Percentiles rank a stretch among this genome's conserved stretches.
These are phyloP conservation scores for Leucozona laternaria DNA, from an alignment of 2,888 invertebrate species.

Conservation along the genomic window DNA sequence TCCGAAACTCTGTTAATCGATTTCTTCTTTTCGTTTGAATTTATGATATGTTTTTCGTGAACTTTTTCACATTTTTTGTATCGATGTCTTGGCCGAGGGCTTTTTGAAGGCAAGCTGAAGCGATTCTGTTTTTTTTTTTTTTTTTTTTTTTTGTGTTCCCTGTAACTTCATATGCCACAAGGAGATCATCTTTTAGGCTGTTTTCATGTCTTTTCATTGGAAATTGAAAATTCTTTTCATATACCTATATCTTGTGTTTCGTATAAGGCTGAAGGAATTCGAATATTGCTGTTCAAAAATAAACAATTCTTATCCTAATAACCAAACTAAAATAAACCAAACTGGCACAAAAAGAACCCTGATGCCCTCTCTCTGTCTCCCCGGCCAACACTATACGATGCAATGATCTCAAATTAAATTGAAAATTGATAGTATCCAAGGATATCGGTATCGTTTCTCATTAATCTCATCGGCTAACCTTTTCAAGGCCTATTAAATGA, in stretches of 20 bases:
- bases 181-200: slow-evolving; percentile 22
- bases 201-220: not conserved
- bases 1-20: slow-evolving; percentile 52
- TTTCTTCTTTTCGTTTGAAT: slow-evolving; percentile 50
- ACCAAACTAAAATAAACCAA: slow-evolving; percentile 30
- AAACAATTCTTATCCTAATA: slow-evolving; percentile 30
- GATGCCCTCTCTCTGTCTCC: not conserved
- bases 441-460: slow-evolving; percentile 75
- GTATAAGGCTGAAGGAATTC: slow-evolving; percentile 14
- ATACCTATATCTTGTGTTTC: not conserved
- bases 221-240: slow-evolving; percentile 58
- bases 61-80: slow-evolving; percentile 34
- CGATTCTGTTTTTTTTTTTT: too few relatives aligned
- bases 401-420: slow-evolving; percentile 71
- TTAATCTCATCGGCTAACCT: slow-evolving; percentile 73
- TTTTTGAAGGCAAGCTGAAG: not conserved
- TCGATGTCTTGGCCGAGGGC: slow-evolving; percentile 1
- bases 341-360: not conserved
- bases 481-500: slow-evolving; percentile 68
- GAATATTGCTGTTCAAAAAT: slow-evolving; percentile 45
- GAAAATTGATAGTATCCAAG: slow-evolving; percentile 76
- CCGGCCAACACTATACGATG: not conserved
- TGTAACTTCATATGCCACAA: not conserved
- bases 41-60: slow-evolving; percentile 24
- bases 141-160: not conserved